Conservation (phyloP, 2,888 invertebrate genomes). For the Adineta ricciae region DNA sequence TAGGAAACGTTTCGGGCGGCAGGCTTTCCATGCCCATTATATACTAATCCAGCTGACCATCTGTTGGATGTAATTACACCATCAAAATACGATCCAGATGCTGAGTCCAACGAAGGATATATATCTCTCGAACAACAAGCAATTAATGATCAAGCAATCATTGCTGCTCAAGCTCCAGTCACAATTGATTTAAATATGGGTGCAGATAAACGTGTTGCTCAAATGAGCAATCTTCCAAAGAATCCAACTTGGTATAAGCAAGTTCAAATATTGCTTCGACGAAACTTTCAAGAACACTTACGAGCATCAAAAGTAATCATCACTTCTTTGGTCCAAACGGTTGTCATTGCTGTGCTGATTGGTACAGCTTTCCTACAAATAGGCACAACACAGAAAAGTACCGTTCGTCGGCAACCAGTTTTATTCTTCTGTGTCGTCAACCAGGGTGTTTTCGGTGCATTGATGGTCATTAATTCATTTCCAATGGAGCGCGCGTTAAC, state of each 20-base stretch:
- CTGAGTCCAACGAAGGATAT: background rate
- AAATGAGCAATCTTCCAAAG: background rate
- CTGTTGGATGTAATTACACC: background rate
- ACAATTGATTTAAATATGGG: background rate
- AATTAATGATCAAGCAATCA: background rate
- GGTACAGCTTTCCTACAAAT: background rate
- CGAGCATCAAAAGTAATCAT: background rate
- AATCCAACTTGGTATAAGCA: background rate
- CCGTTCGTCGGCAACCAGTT: background rate
- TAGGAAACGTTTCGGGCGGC: background rate
- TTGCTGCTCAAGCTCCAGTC: background rate
- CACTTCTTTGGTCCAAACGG: background rate
- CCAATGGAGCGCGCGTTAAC: background rate
- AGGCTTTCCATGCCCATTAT: background rate
- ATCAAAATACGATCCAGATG: background rate
- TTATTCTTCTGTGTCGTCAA: background rate
- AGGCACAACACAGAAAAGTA: background rate
- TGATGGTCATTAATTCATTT: background rate
- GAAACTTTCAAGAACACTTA: background rate
- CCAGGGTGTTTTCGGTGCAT: background rate
- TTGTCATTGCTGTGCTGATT: background rate
- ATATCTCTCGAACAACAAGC: background rate
- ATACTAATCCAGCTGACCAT: background rate
- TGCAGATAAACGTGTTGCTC: background rate
- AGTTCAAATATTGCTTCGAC: background rate